Percentiles rank a stretch among this genome's conserved stretches.
phyloP scores from a whole-genome alignment of 2,888 invertebrate species.

The Sarcophaga carnaria region DNA sequence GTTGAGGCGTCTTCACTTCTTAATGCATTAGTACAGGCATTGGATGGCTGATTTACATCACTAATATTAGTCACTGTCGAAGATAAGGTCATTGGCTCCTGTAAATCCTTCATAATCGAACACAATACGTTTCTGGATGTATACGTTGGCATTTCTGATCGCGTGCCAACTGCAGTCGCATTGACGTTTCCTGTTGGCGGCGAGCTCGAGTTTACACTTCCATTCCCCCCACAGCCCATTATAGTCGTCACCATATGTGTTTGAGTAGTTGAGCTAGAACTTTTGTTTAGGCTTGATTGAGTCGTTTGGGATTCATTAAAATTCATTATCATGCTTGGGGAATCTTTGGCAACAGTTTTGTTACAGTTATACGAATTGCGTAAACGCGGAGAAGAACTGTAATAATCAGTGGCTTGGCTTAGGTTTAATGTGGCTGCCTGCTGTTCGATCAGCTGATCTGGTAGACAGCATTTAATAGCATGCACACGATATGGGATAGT shows the following conservation, averaged over 20 bases:
- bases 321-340: conserved; percentile 33
- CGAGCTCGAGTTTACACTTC: conserved; percentile 32
- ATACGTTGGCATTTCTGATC: conserved; percentile 51
- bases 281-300: conserved; percentile 37
- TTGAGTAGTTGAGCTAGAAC: conserved; percentile 51
- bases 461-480: conserved; percentile 78
- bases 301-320: conserved; percentile 34
- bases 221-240: conserved; percentile 49
- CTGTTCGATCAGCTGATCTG: conserved; percentile 47
- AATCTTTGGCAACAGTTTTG: conserved; percentile 40
- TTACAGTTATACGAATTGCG: conserved; percentile 61
- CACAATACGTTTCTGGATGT: conserved; percentile 55
- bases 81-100: conserved; percentile 41
- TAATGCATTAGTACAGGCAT: conserved; percentile 38
- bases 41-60: conserved; percentile 32
- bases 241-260: conserved; percentile 63
- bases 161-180: conserved; percentile 34
- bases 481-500: conserved; percentile 79
- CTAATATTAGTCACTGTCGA: conserved; percentile 31
- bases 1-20: conserved; percentile 45
- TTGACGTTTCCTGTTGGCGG: conserved; percentile 34
- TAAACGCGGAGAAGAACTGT: conserved; percentile 75
- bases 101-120: conserved; percentile 55
- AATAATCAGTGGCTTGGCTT: conserved; percentile 72
- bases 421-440: conserved; percentile 21